Conservation (phyloP, 2,888 invertebrate species). For the Drosophila setosimentum region DNA sequence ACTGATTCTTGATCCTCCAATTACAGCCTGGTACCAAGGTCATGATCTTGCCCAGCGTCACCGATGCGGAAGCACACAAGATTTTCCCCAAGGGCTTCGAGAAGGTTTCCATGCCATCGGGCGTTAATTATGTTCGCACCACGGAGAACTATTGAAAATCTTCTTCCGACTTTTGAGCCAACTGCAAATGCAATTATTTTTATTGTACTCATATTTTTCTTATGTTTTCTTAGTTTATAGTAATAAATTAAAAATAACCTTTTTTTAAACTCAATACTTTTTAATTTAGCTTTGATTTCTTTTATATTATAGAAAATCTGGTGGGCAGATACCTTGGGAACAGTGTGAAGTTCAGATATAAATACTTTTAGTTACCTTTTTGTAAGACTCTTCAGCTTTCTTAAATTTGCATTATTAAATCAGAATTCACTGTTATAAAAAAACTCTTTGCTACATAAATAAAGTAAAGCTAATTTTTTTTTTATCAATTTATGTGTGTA, state of each 20-base stretch:
- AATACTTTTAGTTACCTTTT: not conserved
- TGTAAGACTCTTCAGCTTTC: not conserved
- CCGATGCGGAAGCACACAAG: constrained; percentile 88
- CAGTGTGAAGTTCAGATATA: not conserved
- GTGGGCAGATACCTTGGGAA: not conserved
- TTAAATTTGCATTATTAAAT: too few species aligned
- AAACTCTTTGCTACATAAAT: too few species aligned
- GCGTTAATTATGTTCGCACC: constrained; percentile 90
- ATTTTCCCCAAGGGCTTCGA: constrained; percentile 90
- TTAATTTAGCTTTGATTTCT: not conserved
- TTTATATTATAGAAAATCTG: not conserved
- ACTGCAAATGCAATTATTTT: not conserved
- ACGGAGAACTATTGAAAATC: constrained; percentile 88
- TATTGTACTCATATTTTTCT: not conserved
- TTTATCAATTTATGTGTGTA: too few species aligned
- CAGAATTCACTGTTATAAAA: too few species aligned
- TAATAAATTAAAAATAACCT: not conserved
- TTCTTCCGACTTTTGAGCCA: not conserved
- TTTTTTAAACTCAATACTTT: not conserved
- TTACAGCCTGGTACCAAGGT: constrained; percentile 89
- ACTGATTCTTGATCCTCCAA: not conserved
- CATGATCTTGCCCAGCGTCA: constrained; percentile 91
- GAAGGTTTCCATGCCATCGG: constrained; percentile 90
- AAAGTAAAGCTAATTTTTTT: too few species aligned
- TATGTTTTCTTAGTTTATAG: not conserved